Evolutionary conservation across 2,888 invertebrate genomes (phyloP).

Genomic region (Chalcis sispes): DNA sequence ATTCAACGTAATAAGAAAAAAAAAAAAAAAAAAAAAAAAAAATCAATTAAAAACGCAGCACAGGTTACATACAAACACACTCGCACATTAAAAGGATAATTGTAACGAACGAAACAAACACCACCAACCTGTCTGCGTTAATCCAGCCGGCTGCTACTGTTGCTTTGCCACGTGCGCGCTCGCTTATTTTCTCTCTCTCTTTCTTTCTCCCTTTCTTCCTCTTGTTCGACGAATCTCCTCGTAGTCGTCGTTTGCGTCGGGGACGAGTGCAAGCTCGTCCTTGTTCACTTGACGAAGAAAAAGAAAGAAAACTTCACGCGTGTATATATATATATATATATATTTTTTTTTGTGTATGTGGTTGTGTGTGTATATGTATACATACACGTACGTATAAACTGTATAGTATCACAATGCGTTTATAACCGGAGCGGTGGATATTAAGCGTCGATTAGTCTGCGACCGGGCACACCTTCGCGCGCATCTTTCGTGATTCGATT

Average conservation of each 20-base stretch:
- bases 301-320: no score
- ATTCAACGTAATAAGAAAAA: no score
- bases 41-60: no score
- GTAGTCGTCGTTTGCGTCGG: background rate
- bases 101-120: conserved; percentile 2
- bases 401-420: no score
- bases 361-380: no score
- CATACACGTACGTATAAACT: no score
- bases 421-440: background rate
- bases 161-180: conserved; percentile 17
- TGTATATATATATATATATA: no score
- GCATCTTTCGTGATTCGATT: no score
- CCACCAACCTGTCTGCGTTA: conserved; percentile 45
- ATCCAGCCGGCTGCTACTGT: conserved; percentile 11
- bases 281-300: background rate
- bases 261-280: background rate
- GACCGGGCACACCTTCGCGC: conserved; percentile 19
- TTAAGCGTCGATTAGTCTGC: conserved; percentile 13
- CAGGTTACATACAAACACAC: background rate
- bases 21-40: no score
- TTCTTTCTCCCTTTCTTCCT: background rate
- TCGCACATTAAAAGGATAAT: background rate
- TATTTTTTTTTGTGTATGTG: no score
- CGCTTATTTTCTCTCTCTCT: background rate
- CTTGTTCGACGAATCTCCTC: background rate